Evolutionary conservation across 2,888 invertebrate species (phyloP), one percentile per base, ranked within the genome.

Genomic region (Drosophila borealis): DNA sequence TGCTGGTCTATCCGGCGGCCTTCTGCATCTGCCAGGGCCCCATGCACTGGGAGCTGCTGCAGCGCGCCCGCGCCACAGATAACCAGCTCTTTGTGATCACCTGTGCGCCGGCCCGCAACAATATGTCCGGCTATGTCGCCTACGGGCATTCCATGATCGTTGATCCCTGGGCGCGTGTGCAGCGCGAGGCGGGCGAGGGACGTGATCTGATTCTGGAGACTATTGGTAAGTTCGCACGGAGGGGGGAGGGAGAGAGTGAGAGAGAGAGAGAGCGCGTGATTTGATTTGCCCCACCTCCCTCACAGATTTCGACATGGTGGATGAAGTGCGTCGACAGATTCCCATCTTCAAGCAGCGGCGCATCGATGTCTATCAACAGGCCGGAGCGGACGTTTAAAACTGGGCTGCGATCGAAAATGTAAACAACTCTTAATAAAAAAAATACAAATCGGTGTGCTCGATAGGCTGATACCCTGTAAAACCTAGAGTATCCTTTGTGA

Each of bases 1-100:
- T 98, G 80, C 92, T 99, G 37, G 93, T 99, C 44, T 99, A 98
- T 93, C 98, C 99, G 0, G 98, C 96, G 21, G 98, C 98, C 3
- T 99, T 99, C 42, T 90, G 90, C 68, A 82, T 85, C 34, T 88
- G 89, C 37, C 91, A 91, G 73, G 99, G 99, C 0, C 98, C 98
- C 0, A 93, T 95, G 60, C 98, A 99, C 92, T 99, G 98, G 98
- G 96, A 98, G 90, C 92, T 98, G 4, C 93, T 99, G 17, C 96
- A 95, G 66, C 94, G 96, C 48, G 94, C 95, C 0, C 93, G 98
- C 51, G 98, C 99, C 37, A 93, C 95, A 36, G 98, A 99, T 93
- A 96, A 97, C 91, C 98, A 98, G 93, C 93, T 97, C 48, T 99
- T 95, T 93, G 96, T 98, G 41, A 97, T 96, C 21, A 94, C 96